Percentiles rank a stretch among this genome's conserved stretches.
phyloP scores from a whole-genome alignment of 2,888 invertebrate species.

The Ichneumoninae sp. region DNA sequence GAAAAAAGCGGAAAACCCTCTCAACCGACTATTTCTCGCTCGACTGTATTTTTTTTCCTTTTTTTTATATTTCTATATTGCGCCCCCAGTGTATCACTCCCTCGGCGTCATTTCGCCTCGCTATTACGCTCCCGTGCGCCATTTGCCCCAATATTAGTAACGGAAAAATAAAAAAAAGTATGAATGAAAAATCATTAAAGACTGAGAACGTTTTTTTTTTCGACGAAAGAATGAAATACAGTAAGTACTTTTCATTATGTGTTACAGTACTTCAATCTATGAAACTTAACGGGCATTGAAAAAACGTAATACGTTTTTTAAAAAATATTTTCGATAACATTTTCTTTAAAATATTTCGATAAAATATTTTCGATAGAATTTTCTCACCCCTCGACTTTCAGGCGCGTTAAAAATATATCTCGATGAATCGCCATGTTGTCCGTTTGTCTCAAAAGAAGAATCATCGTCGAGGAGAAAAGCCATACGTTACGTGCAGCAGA shows the following conservation, averaged over 20 bases:
- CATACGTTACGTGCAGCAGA: constrained; percentile 49
- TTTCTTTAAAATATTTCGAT: not conserved
- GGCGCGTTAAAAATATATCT: not conserved
- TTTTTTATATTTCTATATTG: constrained; percentile 15
- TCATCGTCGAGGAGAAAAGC: constrained; percentile 42
- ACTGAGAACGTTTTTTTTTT: not conserved
- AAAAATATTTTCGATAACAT: not conserved
- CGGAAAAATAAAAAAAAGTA: constrained; percentile 5
- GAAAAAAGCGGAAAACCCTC: constrained; percentile 22
- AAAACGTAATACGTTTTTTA: not conserved
- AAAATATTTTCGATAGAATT: not conserved
- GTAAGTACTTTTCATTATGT: not conserved
- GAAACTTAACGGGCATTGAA: not conserved
- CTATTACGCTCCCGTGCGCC: constrained; percentile 5
- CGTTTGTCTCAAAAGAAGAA: constrained; percentile 37
- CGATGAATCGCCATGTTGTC: constrained; percentile 4
- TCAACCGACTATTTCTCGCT: constrained; percentile 15
- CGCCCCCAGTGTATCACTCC: constrained; percentile 3
- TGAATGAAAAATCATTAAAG: constrained; percentile 4
- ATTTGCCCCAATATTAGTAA: constrained; percentile 7
- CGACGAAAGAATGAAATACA: not conserved
- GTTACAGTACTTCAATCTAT: not conserved
- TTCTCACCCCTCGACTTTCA: not conserved
- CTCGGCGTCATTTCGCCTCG: constrained; percentile 17
- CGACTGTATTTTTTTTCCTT: constrained; percentile 9